Evolutionary conservation across 1,140 invertebrate species (phyloP).

Genomic region (Scaptomyza pallida): DNA sequence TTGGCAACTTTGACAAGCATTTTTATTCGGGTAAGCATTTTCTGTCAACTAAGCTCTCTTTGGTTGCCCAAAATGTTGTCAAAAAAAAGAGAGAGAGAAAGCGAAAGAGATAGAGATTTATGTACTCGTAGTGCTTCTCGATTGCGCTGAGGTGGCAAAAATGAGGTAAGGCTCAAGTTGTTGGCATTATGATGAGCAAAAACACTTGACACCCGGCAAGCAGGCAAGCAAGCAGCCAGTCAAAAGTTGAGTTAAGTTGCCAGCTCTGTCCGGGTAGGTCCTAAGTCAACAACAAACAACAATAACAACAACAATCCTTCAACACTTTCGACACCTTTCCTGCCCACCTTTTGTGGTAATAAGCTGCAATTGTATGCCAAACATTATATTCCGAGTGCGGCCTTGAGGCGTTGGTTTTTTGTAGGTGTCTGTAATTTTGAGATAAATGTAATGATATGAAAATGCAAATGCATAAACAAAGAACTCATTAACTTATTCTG

Average conservation of each 20-base stretch:
- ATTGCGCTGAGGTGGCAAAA: conserved; percentile 51
- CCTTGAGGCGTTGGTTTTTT: conserved; percentile 19
- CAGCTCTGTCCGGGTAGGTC: conserved; percentile 24
- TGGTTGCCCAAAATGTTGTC: neutral
- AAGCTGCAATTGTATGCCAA: conserved; percentile 72
- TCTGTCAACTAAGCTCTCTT: neutral
- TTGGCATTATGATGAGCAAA: conserved; percentile 45
- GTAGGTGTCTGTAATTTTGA: conserved; percentile 53
- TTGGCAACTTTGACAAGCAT: neutral
- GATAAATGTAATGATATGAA: conserved; percentile 51
- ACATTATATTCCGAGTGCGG: conserved; percentile 25
- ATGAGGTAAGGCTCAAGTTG: conserved; percentile 42
- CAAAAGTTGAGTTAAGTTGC: no score
- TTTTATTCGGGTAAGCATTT: neutral
- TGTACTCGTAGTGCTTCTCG: conserved; percentile 15
- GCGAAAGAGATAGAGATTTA: conserved; percentile 7
- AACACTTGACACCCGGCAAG: conserved; percentile 36
- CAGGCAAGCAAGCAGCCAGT: neutral
- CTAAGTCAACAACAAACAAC: conserved; percentile 60
- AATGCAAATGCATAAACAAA: conserved; percentile 61
- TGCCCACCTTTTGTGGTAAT: conserved; percentile 57
- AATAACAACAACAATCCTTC: conserved; percentile 7
- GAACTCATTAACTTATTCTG: conserved; percentile 52
- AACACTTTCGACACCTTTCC: conserved; percentile 18
- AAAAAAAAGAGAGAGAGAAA: neutral